Conservation (phyloP, 2,797 vertebrate genomes). For the Natrix natrix region DNA sequence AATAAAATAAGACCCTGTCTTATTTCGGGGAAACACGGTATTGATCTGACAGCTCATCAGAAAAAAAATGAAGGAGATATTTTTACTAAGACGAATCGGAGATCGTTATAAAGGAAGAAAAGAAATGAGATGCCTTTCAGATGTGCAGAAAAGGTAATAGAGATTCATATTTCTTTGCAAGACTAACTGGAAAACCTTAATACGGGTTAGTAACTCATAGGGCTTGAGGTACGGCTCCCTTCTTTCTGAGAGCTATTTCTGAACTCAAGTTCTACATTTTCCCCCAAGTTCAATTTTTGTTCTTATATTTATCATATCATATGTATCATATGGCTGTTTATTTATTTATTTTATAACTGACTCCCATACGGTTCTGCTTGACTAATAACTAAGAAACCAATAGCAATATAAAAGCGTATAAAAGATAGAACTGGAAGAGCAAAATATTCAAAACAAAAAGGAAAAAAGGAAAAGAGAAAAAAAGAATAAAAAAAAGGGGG, state of each 20-base stretch:
- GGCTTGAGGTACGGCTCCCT: neutral
- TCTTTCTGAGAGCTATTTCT: constrained; percentile 14
- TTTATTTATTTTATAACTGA: neutral
- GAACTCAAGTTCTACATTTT: neutral
- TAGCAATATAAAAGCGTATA: neutral
- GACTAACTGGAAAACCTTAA: neutral
- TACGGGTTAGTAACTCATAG: neutral
- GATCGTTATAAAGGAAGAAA: neutral
- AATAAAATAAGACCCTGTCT: too few relatives aligned
- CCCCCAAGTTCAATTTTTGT: neutral
- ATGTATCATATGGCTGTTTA: neutral
- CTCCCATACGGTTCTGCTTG: too few relatives aligned
- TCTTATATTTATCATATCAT: neutral
- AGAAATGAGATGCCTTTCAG: neutral
- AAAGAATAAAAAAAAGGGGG: accelerated
- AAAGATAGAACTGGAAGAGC: neutral
- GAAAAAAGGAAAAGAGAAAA: neutral
- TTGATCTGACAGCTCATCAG: neutral
- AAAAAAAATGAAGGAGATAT: neutral
- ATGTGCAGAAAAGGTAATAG: neutral
- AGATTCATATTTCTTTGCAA: neutral
- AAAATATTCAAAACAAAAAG: neutral
- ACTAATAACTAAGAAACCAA: neutral
- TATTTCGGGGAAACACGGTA: too few relatives aligned
- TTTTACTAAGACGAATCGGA: neutral